Conservation (phyloP, 53 echinoderm and acorn worm genomes). For the Crossaster papposus region DNA sequence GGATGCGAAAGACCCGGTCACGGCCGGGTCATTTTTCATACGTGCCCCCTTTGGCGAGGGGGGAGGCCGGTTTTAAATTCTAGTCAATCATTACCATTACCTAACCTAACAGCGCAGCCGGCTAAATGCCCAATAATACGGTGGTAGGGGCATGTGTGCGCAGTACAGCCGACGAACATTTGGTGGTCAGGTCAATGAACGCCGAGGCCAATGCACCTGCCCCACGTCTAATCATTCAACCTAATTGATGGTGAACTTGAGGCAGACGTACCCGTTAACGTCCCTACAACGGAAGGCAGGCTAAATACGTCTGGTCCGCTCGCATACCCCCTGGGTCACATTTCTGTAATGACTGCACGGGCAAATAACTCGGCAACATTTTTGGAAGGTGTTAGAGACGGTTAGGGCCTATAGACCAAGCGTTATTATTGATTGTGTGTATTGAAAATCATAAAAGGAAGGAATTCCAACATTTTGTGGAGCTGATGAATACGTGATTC, state of each 20-base stretch:
- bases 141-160: conserved; percentile 17
- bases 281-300: conserved; percentile 52
- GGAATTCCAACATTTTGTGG: not conserved
- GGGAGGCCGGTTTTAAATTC: not conserved
- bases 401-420: too few relatives aligned
- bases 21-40: conserved; percentile 31
- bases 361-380: conserved; percentile 2
- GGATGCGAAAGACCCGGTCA: conserved; percentile 46
- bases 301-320: conserved; percentile 52
- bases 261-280: conserved; percentile 42
- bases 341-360: conserved; percentile 26
- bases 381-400: conserved; percentile 11
- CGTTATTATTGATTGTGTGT: conserved; percentile 1
- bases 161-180: not conserved
- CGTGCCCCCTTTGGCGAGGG: not conserved
- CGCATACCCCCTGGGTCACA: conserved; percentile 51
- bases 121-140: conserved; percentile 47
- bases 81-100: conserved; percentile 56
- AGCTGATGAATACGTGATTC: conserved; percentile 33
- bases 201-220: conserved; percentile 60
- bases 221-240: conserved; percentile 56
- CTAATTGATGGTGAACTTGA: conserved; percentile 65
- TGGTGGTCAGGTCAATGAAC: conserved; percentile 55
- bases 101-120: conserved; percentile 45
- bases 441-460: not conserved